phyloP scores from a whole-genome alignment of 2,888 invertebrate species.

The Drosophila demipolita region DNA sequence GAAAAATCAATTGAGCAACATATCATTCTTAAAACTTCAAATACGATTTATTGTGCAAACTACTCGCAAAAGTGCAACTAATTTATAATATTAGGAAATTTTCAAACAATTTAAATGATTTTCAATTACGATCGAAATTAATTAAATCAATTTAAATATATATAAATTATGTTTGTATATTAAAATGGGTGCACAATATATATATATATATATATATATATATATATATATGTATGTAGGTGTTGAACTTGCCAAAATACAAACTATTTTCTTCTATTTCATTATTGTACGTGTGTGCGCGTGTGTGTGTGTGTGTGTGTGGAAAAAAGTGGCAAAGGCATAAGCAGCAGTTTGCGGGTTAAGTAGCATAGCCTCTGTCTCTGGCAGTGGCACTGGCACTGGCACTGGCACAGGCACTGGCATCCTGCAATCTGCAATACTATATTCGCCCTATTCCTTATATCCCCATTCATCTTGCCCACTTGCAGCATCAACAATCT shows the following conservation, averaged over 20 bases:
- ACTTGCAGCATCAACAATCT: background rate
- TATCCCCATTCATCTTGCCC: background rate
- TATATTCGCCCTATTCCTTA: background rate
- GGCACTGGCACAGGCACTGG: constrained; percentile 20
- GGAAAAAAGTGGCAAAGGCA: constrained; percentile 52
- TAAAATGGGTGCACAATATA: background rate
- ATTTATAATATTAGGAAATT: background rate
- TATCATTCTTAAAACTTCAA: background rate
- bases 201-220: background rate
- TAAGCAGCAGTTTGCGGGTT: constrained; percentile 72
- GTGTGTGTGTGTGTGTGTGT: background rate
- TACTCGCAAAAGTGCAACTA: background rate
- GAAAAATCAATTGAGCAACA: background rate
- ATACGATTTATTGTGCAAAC: background rate
- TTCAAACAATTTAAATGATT: background rate
- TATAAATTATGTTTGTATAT: background rate
- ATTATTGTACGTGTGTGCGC: background rate
- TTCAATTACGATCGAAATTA: background rate
- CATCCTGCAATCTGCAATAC: constrained; percentile 1
- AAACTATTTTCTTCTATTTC: background rate
- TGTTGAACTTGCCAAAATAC: background rate
- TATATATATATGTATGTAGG: background rate
- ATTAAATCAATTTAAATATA: background rate
- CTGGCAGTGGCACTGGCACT: constrained; percentile 23
- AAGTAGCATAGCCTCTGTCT: constrained; percentile 68